Evolutionary conservation across 2,888 invertebrate genomes (phyloP), one percentile per base, ranked within the genome.

Genomic region (Gryllus longicercus): DNA sequence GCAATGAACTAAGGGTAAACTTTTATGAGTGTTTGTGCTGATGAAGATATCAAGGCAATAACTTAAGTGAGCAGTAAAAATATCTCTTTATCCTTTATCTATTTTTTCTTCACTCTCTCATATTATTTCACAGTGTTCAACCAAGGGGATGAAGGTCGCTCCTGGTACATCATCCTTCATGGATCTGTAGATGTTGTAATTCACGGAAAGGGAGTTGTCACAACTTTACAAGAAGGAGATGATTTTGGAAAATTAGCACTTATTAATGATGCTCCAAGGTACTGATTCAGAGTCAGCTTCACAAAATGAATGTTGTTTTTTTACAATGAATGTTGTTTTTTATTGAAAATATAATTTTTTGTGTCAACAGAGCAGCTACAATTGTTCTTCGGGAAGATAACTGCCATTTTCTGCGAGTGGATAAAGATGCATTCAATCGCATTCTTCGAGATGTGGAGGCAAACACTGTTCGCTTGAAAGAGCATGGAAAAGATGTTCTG

Each of bases 191-290:
- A 95, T 86, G 95, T 95, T 81, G 93, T 93, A 83, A 95, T 95
- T 84, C 93, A 94, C 86, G 95, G 94, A 82, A 95, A 95, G 89
- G 95, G 95, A 78, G 92, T 93, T 18, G 95, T 95, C 63, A 94
- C 94, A 83, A 93, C 93, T 76, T 88, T 95, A 74, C 92, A 93
- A 85, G 95, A 95, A 87, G 94, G 95, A 81, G 95, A 95, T 87
- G 95, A 95, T 88, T 95, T 95, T 87, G 95, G 95, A 79, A 95
- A 95, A 88, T 88, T 95, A 84, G 95, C 95, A 76, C 89, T 95
- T 83, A 93, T 95, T 84, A 95, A 95, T 87, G 94, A 95, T 88
- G 93, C 94, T 79, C 95, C 95, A 75, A 92, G 94, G 93, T 93
- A 87, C 87, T 86, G 82, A 51, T 79, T 25, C 74, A 8, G 5